Percentiles rank a stretch among this genome's conserved stretches.
Evolutionary conservation across 2,113 vertebrate species (phyloP).

Genomic region (Pteruthius melanotis): DNA sequence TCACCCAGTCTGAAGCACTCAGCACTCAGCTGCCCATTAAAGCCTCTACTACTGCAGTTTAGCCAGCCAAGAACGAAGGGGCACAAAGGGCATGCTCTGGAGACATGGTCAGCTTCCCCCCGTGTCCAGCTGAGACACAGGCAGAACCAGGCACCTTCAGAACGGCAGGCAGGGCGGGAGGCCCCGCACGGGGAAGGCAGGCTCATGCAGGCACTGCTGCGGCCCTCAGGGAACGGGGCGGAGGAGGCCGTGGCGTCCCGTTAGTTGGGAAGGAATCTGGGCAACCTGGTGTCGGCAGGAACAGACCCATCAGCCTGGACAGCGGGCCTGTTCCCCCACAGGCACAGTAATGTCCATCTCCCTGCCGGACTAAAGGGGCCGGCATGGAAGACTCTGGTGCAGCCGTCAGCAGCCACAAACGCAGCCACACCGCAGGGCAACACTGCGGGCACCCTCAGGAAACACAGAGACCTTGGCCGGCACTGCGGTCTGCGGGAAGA

Average conservation of each 20-base stretch:
- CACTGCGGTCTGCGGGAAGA: rapidly evolving
- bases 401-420: background rate
- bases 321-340: background rate
- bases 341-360: rapidly evolving
- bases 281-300: background rate
- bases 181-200: rapidly evolving
- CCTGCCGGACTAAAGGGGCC: background rate
- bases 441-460: no score
- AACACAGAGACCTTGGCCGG: background rate
- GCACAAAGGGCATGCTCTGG: background rate
- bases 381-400: background rate
- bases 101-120: rapidly evolving
- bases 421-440: background rate
- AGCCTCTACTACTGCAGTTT: background rate
- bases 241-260: rapidly evolving
- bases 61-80: rapidly evolving
- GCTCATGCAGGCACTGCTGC: rapidly evolving
- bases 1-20: background rate
- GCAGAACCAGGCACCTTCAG: background rate
- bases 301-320: rapidly evolving
- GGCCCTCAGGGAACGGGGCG: background rate
- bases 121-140: background rate
- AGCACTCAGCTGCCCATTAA: background rate
- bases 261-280: rapidly evolving
- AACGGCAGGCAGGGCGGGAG: no score